Percentiles rank a stretch among this genome's conserved stretches.
Conservation (phyloP, 1,140 invertebrate species). For the Eurosta solidaginis region DNA sequence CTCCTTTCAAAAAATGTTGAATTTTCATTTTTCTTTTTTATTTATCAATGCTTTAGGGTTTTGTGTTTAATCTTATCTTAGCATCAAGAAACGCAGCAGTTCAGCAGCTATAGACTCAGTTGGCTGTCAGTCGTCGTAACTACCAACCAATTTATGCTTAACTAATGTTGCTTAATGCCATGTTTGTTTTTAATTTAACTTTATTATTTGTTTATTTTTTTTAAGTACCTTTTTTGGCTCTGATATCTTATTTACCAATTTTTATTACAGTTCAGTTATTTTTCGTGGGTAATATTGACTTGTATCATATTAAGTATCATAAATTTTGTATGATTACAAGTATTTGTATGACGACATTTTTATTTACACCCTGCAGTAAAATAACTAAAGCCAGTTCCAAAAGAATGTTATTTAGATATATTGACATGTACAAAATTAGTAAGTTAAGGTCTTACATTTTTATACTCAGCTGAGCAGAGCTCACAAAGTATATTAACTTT, state of each 20-base stretch:
- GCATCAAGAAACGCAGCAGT: slow-evolving; percentile 2
- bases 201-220: background rate
- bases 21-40: too few species aligned
- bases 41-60: too few species aligned
- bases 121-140: background rate
- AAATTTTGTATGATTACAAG: background rate
- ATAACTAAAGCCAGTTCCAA: too few species aligned
- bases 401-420: too few species aligned
- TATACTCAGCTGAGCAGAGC: too few species aligned
- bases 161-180: background rate
- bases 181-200: slow-evolving; percentile 1
- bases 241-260: background rate
- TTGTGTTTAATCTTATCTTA: slow-evolving; percentile 24
- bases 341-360: background rate
- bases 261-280: background rate
- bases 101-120: background rate
- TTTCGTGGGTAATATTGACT: background rate
- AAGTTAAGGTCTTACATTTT: too few species aligned
- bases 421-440: too few species aligned
- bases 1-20: too few species aligned
- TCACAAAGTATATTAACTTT: too few species aligned
- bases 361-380: too few species aligned
- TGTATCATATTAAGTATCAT: background rate
- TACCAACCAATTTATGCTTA: background rate
- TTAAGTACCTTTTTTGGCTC: background rate